Evolutionary conservation across 2,888 invertebrate species (phyloP).

Genomic region (Arge pagana): DNA sequence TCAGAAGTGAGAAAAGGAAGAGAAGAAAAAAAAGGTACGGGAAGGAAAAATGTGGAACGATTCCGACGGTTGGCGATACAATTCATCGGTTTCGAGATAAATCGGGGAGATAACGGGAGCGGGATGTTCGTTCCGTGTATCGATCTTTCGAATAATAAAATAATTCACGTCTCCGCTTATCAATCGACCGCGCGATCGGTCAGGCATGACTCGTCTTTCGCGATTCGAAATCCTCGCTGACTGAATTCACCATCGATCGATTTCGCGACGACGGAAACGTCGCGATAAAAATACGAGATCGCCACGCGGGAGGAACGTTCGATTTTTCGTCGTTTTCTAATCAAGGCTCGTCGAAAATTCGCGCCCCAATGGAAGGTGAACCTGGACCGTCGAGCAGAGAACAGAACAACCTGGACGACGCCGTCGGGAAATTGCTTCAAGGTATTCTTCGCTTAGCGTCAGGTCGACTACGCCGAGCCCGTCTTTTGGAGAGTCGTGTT

Average conservation of each 20-base stretch:
- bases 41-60: conserved; percentile 11
- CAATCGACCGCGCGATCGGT: too few species aligned
- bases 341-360: background rate
- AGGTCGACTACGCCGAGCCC: too few species aligned
- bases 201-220: too few species aligned
- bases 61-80: conserved; percentile 15
- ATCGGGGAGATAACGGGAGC: conserved; percentile 26
- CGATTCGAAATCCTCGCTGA: too few species aligned
- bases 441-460: conserved; percentile 44
- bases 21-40: background rate
- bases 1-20: background rate
- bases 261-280: too few species aligned
- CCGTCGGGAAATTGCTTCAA: conserved; percentile 53
- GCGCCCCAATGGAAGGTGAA: conserved; percentile 15
- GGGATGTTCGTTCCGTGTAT: too few species aligned
- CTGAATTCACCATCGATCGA: too few species aligned
- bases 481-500: too few species aligned
- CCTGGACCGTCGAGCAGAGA: conserved; percentile 41
- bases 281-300: too few species aligned
- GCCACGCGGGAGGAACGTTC: background rate
- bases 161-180: too few species aligned
- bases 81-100: conserved; percentile 25
- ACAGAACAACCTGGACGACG: conserved; percentile 47
- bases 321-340: background rate
- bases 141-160: too few species aligned